Percentiles rank a stretch among this genome's conserved stretches.
phyloP scores from a whole-genome alignment of 2,797 vertebrate species.

The Macroramphosus scolopax region DNA sequence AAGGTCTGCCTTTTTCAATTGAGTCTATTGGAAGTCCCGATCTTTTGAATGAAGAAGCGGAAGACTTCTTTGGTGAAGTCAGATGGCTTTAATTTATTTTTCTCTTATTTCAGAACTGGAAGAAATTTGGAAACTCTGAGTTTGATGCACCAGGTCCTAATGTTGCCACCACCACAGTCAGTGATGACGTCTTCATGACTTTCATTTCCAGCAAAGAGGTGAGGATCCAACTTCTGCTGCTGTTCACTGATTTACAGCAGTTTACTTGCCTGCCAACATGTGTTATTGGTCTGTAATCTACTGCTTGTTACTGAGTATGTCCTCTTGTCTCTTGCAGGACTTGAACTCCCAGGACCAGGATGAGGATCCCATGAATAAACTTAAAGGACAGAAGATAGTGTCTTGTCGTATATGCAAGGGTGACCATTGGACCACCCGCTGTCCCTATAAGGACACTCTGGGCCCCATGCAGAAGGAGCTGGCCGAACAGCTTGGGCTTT shows the following conservation, averaged over 20 bases:
- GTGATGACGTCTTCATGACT: slow-evolving; percentile 96
- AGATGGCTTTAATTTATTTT: accelerated
- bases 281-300: background rate
- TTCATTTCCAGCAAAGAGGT: slow-evolving; percentile 99
- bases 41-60: background rate
- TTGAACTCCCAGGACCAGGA: slow-evolving; percentile 91
- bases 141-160: slow-evolving; percentile 89
- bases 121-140: slow-evolving; percentile 94
- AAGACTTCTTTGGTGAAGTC: accelerated
- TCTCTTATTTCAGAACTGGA: slow-evolving; percentile 85
- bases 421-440: slow-evolving; percentile 97
- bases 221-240: background rate
- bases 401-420: slow-evolving; percentile 97
- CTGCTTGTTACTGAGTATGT: too few species aligned
- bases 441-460: slow-evolving; percentile 96
- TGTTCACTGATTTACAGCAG: background rate
- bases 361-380: slow-evolving; percentile 96
- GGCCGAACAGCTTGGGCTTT: slow-evolving; percentile 92
- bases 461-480: slow-evolving; percentile 98
- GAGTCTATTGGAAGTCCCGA: too few species aligned
- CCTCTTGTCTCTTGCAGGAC: too few species aligned
- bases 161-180: slow-evolving; percentile 94
- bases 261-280: background rate
- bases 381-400: slow-evolving; percentile 97
- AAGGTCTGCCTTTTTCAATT: slow-evolving; percentile 84